These are phyloP conservation scores for Rhegmatorhina hoffmannsi DNA, from an alignment of 2,113 vertebrate species.

Conservation along the genomic window DNA sequence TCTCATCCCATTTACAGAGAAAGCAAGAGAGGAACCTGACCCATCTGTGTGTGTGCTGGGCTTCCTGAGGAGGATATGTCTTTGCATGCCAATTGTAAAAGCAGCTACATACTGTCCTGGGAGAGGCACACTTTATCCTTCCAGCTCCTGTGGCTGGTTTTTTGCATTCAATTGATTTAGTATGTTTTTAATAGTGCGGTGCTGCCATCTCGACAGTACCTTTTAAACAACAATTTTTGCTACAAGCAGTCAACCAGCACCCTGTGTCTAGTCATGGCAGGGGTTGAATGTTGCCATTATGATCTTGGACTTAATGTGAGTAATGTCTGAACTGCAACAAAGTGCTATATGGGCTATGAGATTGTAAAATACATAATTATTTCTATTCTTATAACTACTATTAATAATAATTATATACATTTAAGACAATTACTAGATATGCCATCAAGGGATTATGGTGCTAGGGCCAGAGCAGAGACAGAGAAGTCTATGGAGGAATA, in stretches of 20 bases:
- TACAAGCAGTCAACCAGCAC: neutral
- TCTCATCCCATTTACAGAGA: neutral
- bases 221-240: neutral
- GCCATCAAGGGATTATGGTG: neutral
- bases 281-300: neutral
- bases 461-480: neutral
- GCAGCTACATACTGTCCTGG: neutral
- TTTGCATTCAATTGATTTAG: neutral
- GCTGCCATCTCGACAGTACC: neutral
- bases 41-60: neutral
- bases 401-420: neutral
- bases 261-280: neutral
- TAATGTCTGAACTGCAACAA: neutral
- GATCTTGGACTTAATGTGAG: neutral
- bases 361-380: neutral
- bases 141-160: neutral
- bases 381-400: neutral
- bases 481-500: neutral
- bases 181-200: neutral
- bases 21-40: neutral
- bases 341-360: neutral
- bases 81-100: neutral
- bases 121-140: neutral
- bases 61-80: neutral
- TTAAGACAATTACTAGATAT: neutral